Base-by-base conservation (phyloP, 2,797 vertebrate genomes). In the Crax fasciolata region DNA sequence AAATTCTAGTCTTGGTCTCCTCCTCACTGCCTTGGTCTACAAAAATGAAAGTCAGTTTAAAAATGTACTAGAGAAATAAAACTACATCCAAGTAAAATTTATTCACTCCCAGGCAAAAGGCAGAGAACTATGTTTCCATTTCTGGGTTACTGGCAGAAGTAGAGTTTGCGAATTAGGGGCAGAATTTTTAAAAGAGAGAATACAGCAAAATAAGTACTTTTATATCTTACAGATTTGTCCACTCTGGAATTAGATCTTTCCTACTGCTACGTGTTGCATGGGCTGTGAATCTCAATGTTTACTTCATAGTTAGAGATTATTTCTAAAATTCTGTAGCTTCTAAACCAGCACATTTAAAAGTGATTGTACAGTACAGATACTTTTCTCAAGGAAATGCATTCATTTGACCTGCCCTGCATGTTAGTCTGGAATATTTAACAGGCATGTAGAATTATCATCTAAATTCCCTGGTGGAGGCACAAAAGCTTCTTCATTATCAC, bases 31-130 rank as follows among this genome's bases (percentile, higher is more conserved):
- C 77, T 92, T 20, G 2, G 8, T 82, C 73, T 96, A 79, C 39
- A 95, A 94, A 96, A 95, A 96, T 66, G 91, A 83, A 85, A 90
- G 62, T 86, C n/a, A 84, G 41, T 62, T 94, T 90, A 79, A 94
- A 91, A 95, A 93, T 90, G 87, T 89, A 63, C 76, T 78, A 82
- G 65, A 93, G 93, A 97, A 97, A 94, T 88, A 97, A 90, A 94
- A 77, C 55, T 71, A 62, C 87, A 91, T 94, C 91, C 89, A 97
- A 87, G 93, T 39, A 87, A 90, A 93, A 97, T 72, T 83, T 81
- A 77, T 90, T 61, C 79, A 61, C 70, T 93, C 76, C 68, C 70
- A 78, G 74, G 90, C 80, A 84, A 80, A 59, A 74, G 39, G 23
- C 41, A 62, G 28, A 59, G 74, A 67, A 81, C 71, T 58, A n/a